Percentiles rank a stretch among this genome's conserved stretches.
These are phyloP conservation scores for Aricia agestis DNA, from an alignment of 1,140 invertebrate genomes.

Conservation along the genomic window DNA sequence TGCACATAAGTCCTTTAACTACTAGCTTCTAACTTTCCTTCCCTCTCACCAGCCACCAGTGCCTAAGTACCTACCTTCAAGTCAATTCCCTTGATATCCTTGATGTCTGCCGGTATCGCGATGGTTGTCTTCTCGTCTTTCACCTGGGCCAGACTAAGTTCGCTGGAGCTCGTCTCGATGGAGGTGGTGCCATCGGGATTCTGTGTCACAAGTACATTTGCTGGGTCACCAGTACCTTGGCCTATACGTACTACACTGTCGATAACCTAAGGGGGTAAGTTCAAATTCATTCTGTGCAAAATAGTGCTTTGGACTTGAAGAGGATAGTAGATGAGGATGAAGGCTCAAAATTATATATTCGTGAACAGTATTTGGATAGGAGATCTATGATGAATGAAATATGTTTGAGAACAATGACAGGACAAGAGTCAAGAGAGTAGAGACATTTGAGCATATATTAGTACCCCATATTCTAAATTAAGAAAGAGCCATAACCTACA, in stretches of 20 bases:
- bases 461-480: too few species aligned
- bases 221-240: conserved; percentile 65
- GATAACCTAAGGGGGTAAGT: conserved; percentile 43
- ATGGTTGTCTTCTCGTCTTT: conserved; percentile 69
- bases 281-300: background rate
- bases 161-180: conserved; percentile 63
- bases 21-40: too few species aligned
- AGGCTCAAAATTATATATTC: too few species aligned
- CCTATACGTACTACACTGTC: conserved; percentile 74
- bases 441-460: too few species aligned
- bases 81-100: conserved; percentile 68
- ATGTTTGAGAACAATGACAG: too few species aligned
- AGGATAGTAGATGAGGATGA: background rate
- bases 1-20: too few species aligned
- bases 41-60: too few species aligned
- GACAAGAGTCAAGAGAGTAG: too few species aligned
- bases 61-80: too few species aligned
- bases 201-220: conserved; percentile 72
- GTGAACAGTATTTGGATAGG: too few species aligned
- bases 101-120: conserved; percentile 68
- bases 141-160: conserved; percentile 36
- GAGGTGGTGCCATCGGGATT: conserved; percentile 73
- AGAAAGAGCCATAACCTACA: too few species aligned
- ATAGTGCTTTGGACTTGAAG: background rate
- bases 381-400: too few species aligned